These are phyloP conservation scores for Calameuta filiformis DNA, from an alignment of 2,888 invertebrate genomes.

Conservation along the genomic window DNA sequence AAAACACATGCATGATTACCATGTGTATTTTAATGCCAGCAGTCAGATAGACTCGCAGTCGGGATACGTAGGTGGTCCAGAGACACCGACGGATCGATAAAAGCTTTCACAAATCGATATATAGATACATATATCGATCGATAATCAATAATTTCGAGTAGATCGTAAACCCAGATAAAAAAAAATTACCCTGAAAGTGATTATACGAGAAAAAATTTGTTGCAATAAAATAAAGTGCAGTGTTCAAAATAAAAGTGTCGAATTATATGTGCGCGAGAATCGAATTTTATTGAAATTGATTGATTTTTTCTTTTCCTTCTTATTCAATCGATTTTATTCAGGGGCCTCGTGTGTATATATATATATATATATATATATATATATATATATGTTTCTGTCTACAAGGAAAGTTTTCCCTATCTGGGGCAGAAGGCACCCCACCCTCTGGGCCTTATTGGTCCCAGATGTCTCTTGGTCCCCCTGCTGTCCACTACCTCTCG, in stretches of 20 bases:
- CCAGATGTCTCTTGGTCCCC: constrained; percentile 2
- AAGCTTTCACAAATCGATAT: not conserved
- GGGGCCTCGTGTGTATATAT: not conserved
- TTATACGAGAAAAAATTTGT: too few relatives aligned
- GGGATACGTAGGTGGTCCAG: constrained; percentile 9
- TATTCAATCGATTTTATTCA: constrained; percentile 5
- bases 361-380: not conserved
- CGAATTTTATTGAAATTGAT: not conserved
- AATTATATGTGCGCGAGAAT: not conserved
- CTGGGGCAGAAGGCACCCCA: constrained; percentile 39
- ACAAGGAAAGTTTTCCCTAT: constrained; percentile 47
- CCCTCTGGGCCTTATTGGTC: not conserved
- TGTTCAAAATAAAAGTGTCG: not conserved
- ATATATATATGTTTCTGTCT: not conserved
- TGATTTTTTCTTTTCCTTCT: not conserved
- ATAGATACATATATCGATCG: not conserved
- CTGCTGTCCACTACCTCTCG: constrained; percentile 2
- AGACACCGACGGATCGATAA: not conserved
- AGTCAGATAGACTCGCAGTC: constrained; percentile 28
- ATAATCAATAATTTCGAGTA: not conserved
- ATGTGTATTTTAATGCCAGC: constrained; percentile 25
- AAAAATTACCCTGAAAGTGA: not conserved
- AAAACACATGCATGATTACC: constrained; percentile 36
- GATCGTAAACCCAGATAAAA: not conserved
- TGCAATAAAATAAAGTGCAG: not conserved